Conservation (phyloP, 2,888 invertebrate species). For the Pharmacophagus antenor region DNA sequence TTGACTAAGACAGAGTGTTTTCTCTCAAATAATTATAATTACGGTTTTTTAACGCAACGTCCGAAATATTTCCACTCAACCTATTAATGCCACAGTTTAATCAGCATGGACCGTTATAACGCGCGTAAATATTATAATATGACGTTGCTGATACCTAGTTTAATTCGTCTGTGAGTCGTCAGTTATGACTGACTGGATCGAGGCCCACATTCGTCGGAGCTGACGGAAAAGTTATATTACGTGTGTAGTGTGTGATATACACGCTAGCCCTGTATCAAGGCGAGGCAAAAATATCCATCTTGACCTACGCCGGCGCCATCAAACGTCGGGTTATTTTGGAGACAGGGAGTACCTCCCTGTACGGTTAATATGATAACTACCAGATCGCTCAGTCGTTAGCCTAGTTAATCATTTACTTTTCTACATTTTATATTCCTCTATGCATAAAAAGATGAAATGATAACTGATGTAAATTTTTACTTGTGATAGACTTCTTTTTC, state of each 20-base stretch:
- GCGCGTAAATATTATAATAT: constrained; percentile 12
- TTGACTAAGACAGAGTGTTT: background rate
- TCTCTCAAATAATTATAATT: background rate
- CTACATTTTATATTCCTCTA: background rate
- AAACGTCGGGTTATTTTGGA: constrained; percentile 56
- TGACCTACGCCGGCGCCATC: constrained; percentile 70
- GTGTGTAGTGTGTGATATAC: constrained; percentile 62
- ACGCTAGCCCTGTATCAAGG: constrained; percentile 77
- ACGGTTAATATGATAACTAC: constrained; percentile 38
- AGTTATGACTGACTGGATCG: constrained; percentile 36
- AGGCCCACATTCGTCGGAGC: constrained; percentile 47
- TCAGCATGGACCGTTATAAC: background rate
- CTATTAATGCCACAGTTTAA: background rate
- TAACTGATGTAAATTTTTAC: no score
- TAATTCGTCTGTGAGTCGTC: constrained; percentile 36
- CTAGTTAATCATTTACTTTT: background rate
- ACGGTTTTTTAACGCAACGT: background rate
- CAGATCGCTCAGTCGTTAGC: constrained; percentile 27
- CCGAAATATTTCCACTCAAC: background rate
- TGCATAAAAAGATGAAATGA: no score
- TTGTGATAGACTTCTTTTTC: no score
- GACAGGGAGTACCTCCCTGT: constrained; percentile 50
- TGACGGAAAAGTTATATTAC: constrained; percentile 77
- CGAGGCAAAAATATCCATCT: constrained; percentile 73
- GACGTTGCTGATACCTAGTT: constrained; percentile 32